A percentile compares a stretch with the other conserved stretches of the same genome.
These are phyloP conservation scores for Maconellicoccus hirsutus DNA, from an alignment of 1,140 invertebrate species.

Conservation along the genomic window DNA sequence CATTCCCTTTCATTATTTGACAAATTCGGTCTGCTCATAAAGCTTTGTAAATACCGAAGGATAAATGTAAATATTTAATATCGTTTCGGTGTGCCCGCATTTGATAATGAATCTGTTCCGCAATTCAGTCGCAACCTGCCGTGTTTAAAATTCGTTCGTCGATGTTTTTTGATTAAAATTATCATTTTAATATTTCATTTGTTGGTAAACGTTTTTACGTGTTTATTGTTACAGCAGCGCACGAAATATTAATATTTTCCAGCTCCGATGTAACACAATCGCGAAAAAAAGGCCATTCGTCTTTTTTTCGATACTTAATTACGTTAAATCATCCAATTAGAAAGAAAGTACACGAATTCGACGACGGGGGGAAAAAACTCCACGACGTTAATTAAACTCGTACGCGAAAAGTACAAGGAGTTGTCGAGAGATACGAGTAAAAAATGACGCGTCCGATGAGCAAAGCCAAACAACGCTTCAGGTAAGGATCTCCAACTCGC, in stretches of 20 bases:
- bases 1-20: slow-evolving; percentile 1
- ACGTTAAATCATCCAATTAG: too few relatives aligned
- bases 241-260: background rate
- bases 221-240: background rate
- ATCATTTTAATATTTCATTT: slow-evolving; percentile 6
- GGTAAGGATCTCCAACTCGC: background rate
- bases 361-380: too few relatives aligned
- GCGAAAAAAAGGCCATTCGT: too few relatives aligned
- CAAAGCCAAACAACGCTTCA: background rate
- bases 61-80: slow-evolving; percentile 10
- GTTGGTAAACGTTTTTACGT: background rate
- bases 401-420: too few relatives aligned
- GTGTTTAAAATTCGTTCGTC: background rate
- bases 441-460: background rate
- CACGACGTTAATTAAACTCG: too few relatives aligned
- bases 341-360: too few relatives aligned
- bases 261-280: background rate
- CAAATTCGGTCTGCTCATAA: background rate
- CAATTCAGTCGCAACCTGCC: background rate
- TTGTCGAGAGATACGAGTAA: background rate
- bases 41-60: slow-evolving; percentile 3
- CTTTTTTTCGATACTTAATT: too few relatives aligned
- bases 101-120: slow-evolving; percentile 4
- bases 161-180: slow-evolving; percentile 5
- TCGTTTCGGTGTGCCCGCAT: slow-evolving; percentile 6